A percentile compares a stretch with the other conserved stretches of the same genome.
These are phyloP conservation scores for Tiaroga cobitis DNA, from an alignment of 2,797 vertebrate species.

Conservation along the genomic window DNA sequence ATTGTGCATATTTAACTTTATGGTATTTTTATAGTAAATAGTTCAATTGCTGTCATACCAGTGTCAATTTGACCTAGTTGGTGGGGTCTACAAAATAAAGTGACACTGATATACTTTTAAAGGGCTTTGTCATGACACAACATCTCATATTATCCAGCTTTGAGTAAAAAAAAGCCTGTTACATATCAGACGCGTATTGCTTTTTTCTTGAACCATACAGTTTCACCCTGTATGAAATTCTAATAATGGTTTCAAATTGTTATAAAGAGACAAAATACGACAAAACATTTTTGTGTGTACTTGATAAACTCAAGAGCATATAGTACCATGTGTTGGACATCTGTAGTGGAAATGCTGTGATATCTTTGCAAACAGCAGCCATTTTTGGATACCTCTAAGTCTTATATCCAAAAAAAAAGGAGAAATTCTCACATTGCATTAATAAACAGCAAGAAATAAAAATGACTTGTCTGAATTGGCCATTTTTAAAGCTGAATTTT, in stretches of 20 bases:
- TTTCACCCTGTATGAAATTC: not conserved
- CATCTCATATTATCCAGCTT: not conserved
- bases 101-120: not conserved
- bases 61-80: not conserved
- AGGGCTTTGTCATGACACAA: not conserved
- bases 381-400: not conserved
- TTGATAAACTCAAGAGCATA: constrained; percentile 3
- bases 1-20: not conserved
- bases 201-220: not conserved
- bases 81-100: not conserved
- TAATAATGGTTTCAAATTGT: not conserved
- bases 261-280: not conserved
- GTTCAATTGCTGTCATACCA: not conserved
- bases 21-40: not conserved
- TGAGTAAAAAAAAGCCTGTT: not conserved
- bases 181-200: not conserved
- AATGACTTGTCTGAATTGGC: not conserved
- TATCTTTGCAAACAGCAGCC: not conserved
- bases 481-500: not conserved
- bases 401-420: not conserved
- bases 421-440: not conserved
- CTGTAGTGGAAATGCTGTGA: constrained; percentile 10
- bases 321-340: not conserved
- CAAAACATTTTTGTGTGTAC: not conserved
- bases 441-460: not conserved